phyloP scores from a whole-genome alignment of 2,113 vertebrate genomes.

The Pollachius pollachius region DNA sequence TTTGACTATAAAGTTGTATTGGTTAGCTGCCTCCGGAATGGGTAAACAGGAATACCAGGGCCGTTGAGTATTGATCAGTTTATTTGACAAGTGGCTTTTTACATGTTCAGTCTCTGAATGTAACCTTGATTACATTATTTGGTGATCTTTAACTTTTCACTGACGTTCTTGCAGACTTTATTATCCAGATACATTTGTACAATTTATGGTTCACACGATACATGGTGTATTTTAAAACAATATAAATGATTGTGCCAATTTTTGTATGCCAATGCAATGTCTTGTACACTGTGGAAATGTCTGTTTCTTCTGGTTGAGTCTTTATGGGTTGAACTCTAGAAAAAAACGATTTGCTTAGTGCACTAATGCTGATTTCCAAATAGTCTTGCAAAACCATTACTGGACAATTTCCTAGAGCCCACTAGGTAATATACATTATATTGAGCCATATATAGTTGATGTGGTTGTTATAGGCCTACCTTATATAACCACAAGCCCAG shows the following conservation, averaged over 20 bases:
- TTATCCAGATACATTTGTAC: slow-evolving; percentile 21
- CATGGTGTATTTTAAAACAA: slow-evolving; percentile 27
- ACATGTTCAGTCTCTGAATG: slow-evolving; percentile 13
- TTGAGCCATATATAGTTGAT: too few species aligned
- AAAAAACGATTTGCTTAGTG: slow-evolving; percentile 43
- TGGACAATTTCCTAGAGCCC: slow-evolving; percentile 48
- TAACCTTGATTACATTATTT: neutral
- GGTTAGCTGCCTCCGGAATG: too few species aligned
- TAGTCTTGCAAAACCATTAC: slow-evolving; percentile 14
- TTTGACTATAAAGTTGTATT: too few species aligned
- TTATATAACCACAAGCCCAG: too few species aligned
- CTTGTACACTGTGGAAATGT: slow-evolving; percentile 63
- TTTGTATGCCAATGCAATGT: slow-evolving; percentile 60
- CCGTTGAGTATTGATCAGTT: neutral
- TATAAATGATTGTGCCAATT: slow-evolving; percentile 62
- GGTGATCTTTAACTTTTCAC: slow-evolving; percentile 6
- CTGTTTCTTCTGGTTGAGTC: slow-evolving; percentile 14
- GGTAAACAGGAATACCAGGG: too few species aligned
- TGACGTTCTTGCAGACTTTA: slow-evolving; percentile 14
- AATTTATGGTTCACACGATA: slow-evolving; percentile 1
- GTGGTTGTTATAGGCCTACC: too few species aligned
- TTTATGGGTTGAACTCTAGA: slow-evolving; percentile 34
- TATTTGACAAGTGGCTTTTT: slow-evolving; percentile 16
- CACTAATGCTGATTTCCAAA: slow-evolving; percentile 19
- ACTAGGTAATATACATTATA: too few species aligned